Evolutionary conservation across 2,888 invertebrate species (phyloP).

Genomic region (Geotrupes spiniger): DNA sequence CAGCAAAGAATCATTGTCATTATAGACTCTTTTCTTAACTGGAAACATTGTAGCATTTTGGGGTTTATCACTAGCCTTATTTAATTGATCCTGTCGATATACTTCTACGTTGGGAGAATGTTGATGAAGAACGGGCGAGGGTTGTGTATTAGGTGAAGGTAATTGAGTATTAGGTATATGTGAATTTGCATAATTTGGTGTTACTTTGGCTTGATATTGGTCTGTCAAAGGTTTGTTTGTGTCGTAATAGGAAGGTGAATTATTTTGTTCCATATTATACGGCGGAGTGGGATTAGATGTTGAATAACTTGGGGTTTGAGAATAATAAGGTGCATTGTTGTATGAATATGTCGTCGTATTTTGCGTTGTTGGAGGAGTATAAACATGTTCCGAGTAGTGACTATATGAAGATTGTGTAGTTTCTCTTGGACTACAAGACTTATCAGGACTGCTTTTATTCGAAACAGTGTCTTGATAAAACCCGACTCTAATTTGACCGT

Average conservation of each 20-base stretch:
- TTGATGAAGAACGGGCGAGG: conserved; percentile 19
- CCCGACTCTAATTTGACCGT: conserved; percentile 80
- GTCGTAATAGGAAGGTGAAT: conserved; percentile 55
- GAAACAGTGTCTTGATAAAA: conserved; percentile 88
- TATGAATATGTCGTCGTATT: conserved; percentile 40
- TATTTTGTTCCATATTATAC: conserved; percentile 38
- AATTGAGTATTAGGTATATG: conserved; percentile 19
- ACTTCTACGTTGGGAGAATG: conserved; percentile 11
- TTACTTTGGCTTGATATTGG: conserved; percentile 48
- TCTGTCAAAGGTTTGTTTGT: conserved; percentile 54
- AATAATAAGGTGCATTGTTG: conserved; percentile 43
- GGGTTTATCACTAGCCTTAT: conserved; percentile 31
- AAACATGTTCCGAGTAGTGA: conserved; percentile 57
- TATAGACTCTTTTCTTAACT: conserved; percentile 63
- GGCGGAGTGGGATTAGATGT: conserved; percentile 54
- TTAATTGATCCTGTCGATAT: conserved; percentile 7
- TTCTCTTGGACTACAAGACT: conserved; percentile 77
- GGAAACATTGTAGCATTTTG: conserved; percentile 55
- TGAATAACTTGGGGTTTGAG: conserved; percentile 43
- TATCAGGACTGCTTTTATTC: conserved; percentile 79
- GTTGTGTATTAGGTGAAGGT: conserved; percentile 18
- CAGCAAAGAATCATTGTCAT: conserved; percentile 46
- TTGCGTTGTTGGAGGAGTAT: conserved; percentile 57
- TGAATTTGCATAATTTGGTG: conserved; percentile 44
- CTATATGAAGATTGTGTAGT: conserved; percentile 60